phyloP scores from a whole-genome alignment of 2,113 vertebrate genomes.

The Neolamprologus sp. region DNA sequence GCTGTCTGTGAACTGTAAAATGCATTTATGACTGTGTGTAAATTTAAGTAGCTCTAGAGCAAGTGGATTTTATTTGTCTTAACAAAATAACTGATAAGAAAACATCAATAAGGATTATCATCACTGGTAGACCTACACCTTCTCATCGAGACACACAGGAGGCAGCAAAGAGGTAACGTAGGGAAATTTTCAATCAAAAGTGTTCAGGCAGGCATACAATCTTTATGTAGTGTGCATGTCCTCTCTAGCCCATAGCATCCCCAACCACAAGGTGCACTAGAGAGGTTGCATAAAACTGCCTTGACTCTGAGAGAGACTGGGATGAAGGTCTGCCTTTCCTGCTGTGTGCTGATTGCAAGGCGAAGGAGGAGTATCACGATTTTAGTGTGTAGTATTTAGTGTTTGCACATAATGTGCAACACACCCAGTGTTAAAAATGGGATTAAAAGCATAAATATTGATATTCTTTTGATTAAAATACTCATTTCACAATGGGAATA shows the following conservation, averaged over 20 bases:
- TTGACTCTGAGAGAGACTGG: background rate
- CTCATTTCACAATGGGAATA: background rate
- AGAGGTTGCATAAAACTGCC: background rate
- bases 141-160: background rate
- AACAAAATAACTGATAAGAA: background rate
- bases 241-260: background rate
- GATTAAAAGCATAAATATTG: background rate
- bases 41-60: background rate
- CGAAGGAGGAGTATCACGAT: background rate
- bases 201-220: background rate
- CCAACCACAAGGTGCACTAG: background rate
- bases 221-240: background rate
- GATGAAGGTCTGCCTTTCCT: background rate
- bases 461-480: background rate
- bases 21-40: background rate
- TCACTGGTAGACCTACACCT: background rate
- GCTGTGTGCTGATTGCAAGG: background rate
- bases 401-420: background rate
- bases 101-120: background rate
- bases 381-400: background rate
- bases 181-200: background rate
- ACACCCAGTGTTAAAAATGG: background rate
- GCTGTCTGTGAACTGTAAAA: background rate
- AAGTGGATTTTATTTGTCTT: background rate
- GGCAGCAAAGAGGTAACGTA: background rate